phyloP scores from a whole-genome alignment of 2,888 invertebrate genomes.

The Nemurella pictetii region DNA sequence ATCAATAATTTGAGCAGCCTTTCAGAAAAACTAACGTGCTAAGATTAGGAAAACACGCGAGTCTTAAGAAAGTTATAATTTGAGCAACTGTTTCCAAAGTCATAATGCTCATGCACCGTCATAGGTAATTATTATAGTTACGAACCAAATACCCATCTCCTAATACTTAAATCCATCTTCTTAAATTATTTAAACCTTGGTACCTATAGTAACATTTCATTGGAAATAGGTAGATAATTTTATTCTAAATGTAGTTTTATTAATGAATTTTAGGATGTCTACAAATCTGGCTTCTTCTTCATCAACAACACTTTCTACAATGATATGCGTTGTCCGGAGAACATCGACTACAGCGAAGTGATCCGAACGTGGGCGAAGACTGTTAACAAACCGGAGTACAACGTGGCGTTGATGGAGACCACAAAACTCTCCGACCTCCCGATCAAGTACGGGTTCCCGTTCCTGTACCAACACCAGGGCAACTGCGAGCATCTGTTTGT shows the following conservation, averaged over 20 bases:
- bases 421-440: constrained; percentile 50
- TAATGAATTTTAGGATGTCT: constrained; percentile 58
- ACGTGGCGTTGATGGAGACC: constrained; percentile 59
- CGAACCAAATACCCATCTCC: too few species aligned
- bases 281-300: constrained; percentile 74
- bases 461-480: constrained; percentile 89
- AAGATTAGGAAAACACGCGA: too few species aligned
- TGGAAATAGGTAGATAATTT: too few species aligned
- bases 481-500: constrained; percentile 88
- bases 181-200: not conserved
- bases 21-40: too few species aligned
- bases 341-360: constrained; percentile 67
- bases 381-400: constrained; percentile 55
- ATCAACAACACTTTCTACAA: constrained; percentile 80
- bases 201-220: not conserved
- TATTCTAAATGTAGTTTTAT: not conserved
- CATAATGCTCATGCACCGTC: too few species aligned
- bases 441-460: constrained; percentile 64
- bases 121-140: too few species aligned
- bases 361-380: constrained; percentile 66
- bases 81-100: too few species aligned
- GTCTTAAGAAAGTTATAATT: too few species aligned
- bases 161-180: too few species aligned
- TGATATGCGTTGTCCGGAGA: constrained; percentile 62
- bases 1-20: not conserved